phyloP scores from a whole-genome alignment of 2,797 vertebrate species.

The Acipenser ruthenus region DNA sequence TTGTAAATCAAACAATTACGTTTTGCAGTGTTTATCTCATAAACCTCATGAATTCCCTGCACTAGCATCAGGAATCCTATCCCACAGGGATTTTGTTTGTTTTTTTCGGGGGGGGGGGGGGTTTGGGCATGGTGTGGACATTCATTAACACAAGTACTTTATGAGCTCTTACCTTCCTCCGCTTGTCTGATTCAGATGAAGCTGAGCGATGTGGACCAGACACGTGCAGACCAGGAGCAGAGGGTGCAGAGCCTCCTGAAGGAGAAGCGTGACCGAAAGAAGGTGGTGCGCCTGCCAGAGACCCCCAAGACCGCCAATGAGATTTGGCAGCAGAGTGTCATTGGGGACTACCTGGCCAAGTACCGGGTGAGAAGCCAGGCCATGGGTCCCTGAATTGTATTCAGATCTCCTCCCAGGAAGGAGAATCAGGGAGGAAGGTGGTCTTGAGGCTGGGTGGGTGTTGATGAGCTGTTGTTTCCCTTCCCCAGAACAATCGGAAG shows the following conservation, averaged over 20 bases:
- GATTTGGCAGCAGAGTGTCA: conserved; percentile 68
- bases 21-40: not conserved
- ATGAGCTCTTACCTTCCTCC: too few relatives aligned
- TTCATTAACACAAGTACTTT: not conserved
- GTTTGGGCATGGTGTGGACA: too few relatives aligned
- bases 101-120: too few relatives aligned
- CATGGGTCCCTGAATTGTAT: not conserved
- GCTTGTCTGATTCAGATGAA: conserved; percentile 35
- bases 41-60: not conserved
- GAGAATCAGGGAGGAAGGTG: not conserved
- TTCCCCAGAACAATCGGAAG: conserved; percentile 55
- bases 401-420: not conserved
- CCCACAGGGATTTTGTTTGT: not conserved
- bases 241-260: conserved; percentile 38
- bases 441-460: not conserved
- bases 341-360: conserved; percentile 63
- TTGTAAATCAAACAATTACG: not conserved
- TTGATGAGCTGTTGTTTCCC: not conserved
- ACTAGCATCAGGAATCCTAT: not conserved
- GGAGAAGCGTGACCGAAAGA: conserved; percentile 48
- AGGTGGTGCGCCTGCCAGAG: conserved; percentile 52
- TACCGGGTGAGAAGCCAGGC: conserved; percentile 45
- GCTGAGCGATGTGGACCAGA: conserved; percentile 37
- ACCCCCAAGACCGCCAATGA: conserved; percentile 64
- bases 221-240: conserved; percentile 29